Conservation (phyloP, 1,140 invertebrate species). For the Sycophila sp. region DNA sequence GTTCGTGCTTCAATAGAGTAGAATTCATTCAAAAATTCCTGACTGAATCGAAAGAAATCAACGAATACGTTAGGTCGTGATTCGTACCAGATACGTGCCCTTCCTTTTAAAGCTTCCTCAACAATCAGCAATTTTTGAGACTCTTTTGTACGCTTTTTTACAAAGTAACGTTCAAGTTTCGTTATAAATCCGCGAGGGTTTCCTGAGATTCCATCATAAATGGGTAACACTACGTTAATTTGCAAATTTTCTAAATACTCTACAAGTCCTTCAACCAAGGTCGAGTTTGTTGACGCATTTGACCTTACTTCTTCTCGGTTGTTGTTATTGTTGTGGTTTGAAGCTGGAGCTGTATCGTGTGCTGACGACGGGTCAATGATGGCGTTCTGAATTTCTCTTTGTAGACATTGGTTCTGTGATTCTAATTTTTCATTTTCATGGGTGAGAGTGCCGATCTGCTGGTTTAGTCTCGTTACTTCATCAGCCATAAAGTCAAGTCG, state of each 20-base stretch:
- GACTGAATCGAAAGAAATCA: neutral
- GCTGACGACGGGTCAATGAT: too few species aligned
- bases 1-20: neutral
- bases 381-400: too few species aligned
- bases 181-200: too few species aligned
- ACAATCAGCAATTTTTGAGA: neutral
- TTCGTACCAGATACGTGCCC: neutral
- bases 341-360: too few species aligned
- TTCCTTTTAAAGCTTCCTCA: neutral
- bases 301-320: too few species aligned
- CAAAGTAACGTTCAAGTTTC: too few species aligned
- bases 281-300: neutral
- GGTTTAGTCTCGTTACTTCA: too few species aligned
- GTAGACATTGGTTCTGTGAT: too few species aligned
- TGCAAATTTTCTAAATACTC: neutral
- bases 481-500: too few species aligned
- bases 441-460: too few species aligned
- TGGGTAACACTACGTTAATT: neutral
- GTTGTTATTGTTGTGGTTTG: too few species aligned
- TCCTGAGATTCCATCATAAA: neutral
- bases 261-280: neutral
- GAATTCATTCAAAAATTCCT: neutral
- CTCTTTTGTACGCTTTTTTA: neutral
- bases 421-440: too few species aligned
- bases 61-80: neutral